phyloP scores from a whole-genome alignment of 2,888 invertebrate genomes.

The Blera fallax region DNA sequence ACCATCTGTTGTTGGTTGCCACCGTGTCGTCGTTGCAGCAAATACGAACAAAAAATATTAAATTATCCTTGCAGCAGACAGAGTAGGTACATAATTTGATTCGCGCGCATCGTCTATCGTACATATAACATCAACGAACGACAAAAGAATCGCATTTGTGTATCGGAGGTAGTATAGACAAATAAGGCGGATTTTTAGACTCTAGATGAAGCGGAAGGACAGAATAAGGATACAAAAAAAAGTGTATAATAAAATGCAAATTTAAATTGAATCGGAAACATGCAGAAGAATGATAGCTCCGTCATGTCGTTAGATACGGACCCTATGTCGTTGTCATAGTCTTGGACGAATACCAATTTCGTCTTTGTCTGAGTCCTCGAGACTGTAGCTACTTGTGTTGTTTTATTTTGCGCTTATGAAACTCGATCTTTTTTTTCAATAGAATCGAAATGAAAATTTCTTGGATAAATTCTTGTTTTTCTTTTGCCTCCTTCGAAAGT shows the following conservation, averaged over 20 bases:
- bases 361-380: slow-evolving; percentile 46
- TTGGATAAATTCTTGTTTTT: neutral
- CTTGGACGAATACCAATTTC: slow-evolving; percentile 62
- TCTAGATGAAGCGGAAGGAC: neutral
- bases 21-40: neutral
- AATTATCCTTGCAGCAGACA: slow-evolving; percentile 61
- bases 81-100: slow-evolving; percentile 65
- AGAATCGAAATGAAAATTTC: slow-evolving; percentile 45
- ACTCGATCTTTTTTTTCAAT: neutral
- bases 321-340: slow-evolving; percentile 47
- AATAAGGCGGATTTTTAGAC: neutral
- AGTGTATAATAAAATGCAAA: slow-evolving; percentile 59
- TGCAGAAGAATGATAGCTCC: slow-evolving; percentile 47
- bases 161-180: slow-evolving; percentile 8
- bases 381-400: slow-evolving; percentile 35
- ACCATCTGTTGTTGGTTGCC: slow-evolving; percentile 45
- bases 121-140: slow-evolving; percentile 23
- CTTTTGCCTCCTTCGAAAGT: neutral
- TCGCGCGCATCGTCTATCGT: slow-evolving; percentile 61
- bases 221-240: neutral
- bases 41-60: slow-evolving; percentile 31
- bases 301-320: neutral
- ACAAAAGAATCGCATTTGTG: slow-evolving; percentile 40
- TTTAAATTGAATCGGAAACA: slow-evolving; percentile 67
- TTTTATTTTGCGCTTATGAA: slow-evolving; percentile 3